Evolutionary conservation across 2,113 vertebrate species (phyloP), one percentile per base, ranked within the genome.

Genomic region (Oreotragus oreotragus): DNA sequence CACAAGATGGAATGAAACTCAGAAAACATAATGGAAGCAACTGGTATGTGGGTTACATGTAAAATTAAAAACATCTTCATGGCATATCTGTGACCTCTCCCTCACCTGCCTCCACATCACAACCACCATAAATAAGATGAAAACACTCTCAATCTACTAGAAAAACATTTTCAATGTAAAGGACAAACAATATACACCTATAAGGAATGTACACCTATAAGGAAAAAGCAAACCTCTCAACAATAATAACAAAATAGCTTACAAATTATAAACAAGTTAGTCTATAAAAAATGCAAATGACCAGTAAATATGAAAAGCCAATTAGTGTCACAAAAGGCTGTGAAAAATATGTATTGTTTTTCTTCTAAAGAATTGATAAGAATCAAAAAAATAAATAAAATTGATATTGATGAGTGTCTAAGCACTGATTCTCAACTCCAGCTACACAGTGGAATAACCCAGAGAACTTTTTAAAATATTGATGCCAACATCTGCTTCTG

Each of bases 391-490:
- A 47, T 43, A 95, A 92, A 36, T 45, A 89, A 96, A 88, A 90
- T 28, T 87, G 39, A 21, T 70, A 60, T 28, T 49, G 81, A 47
- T 88, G 36, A 84, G 13, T 43, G 45, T 95, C 47, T 77, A 73
- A 70, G 28, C 19, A 45, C 70, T 85, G 60, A 14, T 64, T 96
- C n/a, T 89, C 30, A 58, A 33, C 25, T 23, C 81, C 30, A 6
- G 66, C 15, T 55, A 15, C 60, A 60, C 11, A 45, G 25, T 62
- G n/a, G 30, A 86, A 27, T 47, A 66, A 92, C 58, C 36, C n/a
- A 95, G 73, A 36, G 47, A 91, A 87, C 30, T 92, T 64, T 62
- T 85, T 66, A 60, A 96, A 97, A 90, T 95, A 90, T 84, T 86
- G 43, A 95, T 88, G 28, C 53, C 53, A 80, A 92, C n/a, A 81